Evolutionary conservation across 2,797 vertebrate species (phyloP).

Genomic region (Sphenopsis melanotis): DNA sequence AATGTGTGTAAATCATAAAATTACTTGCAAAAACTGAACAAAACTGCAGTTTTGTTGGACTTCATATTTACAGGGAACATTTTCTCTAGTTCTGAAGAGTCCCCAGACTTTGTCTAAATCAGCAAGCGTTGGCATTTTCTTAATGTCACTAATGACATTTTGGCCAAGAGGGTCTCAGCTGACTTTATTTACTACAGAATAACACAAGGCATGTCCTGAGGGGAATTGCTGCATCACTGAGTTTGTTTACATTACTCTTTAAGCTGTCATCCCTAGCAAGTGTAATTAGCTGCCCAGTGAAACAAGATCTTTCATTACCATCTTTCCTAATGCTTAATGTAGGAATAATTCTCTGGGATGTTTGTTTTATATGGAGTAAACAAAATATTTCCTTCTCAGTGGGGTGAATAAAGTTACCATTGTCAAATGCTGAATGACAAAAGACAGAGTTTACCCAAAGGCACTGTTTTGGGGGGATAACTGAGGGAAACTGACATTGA

Average conservation of each 20-base stretch:
- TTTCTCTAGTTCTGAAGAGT: background rate
- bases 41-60: background rate
- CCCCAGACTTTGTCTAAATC: conserved; percentile 7
- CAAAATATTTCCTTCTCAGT: background rate
- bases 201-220: background rate
- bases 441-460: background rate
- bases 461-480: background rate
- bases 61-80: background rate
- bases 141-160: conserved; percentile 36
- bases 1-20: background rate
- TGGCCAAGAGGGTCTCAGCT: background rate
- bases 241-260: conserved; percentile 34
- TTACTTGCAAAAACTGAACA: background rate
- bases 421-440: background rate
- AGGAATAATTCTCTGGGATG: background rate
- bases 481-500: background rate
- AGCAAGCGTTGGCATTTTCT: conserved; percentile 26
- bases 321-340: background rate
- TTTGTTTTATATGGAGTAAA: background rate
- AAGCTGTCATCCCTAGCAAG: background rate
- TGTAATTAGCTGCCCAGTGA: conserved; percentile 1
- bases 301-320: background rate
- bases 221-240: background rate
- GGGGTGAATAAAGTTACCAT: background rate
- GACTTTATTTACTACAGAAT: background rate